phyloP scores from a whole-genome alignment of 2,113 vertebrate species.

The Eptesicus fuscus region DNA sequence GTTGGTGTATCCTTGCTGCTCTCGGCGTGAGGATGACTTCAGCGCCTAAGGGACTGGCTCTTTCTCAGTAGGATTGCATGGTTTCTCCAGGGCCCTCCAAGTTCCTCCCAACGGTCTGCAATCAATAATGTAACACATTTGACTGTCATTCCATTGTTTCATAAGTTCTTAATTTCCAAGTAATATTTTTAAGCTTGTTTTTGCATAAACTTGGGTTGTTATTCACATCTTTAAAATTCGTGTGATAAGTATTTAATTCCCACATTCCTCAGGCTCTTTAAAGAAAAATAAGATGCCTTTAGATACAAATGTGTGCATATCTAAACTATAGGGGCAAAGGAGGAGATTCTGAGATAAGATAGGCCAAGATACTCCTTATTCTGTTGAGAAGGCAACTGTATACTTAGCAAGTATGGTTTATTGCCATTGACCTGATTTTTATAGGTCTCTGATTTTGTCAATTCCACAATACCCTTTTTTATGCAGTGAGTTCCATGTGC shows the following conservation, averaged over 20 bases:
- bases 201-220: not conserved
- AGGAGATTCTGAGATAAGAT: not conserved
- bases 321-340: not conserved
- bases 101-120: not conserved
- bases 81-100: not conserved
- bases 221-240: not conserved
- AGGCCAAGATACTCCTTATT: not conserved
- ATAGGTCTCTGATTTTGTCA: not conserved
- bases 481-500: not conserved
- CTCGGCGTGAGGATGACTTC: not conserved
- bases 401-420: not conserved
- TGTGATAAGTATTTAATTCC: not conserved
- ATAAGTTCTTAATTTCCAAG: not conserved
- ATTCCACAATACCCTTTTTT: conserved; percentile 35
- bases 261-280: not conserved
- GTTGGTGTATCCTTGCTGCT: not conserved
- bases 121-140: not conserved
- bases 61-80: not conserved
- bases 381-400: not conserved
- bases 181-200: not conserved
- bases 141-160: not conserved
- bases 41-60: not conserved
- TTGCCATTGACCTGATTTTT: conserved; percentile 1
- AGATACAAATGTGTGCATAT: not conserved
- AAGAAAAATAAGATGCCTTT: not conserved